A percentile compares a stretch with the other conserved stretches of the same genome.
phyloP scores from a whole-genome alignment of 2,888 invertebrate species.

The Aphrophora alni region DNA sequence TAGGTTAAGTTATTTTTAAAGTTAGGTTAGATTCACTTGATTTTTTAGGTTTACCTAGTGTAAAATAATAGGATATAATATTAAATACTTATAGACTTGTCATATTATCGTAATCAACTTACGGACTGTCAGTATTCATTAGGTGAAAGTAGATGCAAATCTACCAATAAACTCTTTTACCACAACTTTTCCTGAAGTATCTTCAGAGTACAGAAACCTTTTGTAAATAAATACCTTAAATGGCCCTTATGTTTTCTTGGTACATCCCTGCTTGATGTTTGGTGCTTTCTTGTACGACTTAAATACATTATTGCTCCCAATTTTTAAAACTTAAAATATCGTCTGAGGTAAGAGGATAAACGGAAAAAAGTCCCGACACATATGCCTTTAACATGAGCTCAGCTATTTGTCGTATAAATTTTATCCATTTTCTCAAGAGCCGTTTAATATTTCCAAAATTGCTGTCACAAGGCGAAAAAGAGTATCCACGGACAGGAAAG shows the following conservation, averaged over 20 bases:
- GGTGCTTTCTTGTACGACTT: not conserved
- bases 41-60: too few relatives aligned
- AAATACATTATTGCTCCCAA: not conserved
- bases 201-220: slow-evolving; percentile 2
- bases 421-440: not conserved
- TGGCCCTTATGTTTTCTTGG: not conserved
- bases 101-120: too few relatives aligned
- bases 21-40: too few relatives aligned
- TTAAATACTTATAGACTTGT: too few relatives aligned
- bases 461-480: slow-evolving; percentile 13
- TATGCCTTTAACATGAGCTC: not conserved
- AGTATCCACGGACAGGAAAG: slow-evolving; percentile 7
- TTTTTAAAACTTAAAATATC: slow-evolving; percentile 10
- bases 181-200: slow-evolving; percentile 11
- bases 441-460: not conserved
- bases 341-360: not conserved
- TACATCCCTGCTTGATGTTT: slow-evolving; percentile 10
- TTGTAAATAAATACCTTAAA: slow-evolving; percentile 14
- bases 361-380: not conserved
- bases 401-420: not conserved
- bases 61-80: too few relatives aligned
- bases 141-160: too few relatives aligned
- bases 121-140: too few relatives aligned
- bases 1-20: too few relatives aligned
- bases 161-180: too few relatives aligned